phyloP scores from a whole-genome alignment of 2,797 vertebrate genomes.

The Sarcophilus harrisii region DNA sequence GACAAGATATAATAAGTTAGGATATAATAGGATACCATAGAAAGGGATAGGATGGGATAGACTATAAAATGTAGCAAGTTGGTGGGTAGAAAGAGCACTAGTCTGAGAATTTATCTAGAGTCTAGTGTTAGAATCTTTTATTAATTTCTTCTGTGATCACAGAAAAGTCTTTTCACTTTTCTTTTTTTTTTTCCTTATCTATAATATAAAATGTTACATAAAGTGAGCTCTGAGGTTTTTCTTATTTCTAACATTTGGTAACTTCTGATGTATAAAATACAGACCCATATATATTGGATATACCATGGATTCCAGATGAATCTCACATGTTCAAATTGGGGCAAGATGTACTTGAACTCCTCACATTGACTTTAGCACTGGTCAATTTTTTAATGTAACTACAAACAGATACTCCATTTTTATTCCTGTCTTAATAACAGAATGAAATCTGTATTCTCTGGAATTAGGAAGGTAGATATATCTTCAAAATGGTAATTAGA shows the following conservation, averaged over 20 bases:
- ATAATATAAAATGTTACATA: neutral
- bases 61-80: neutral
- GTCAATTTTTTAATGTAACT: neutral
- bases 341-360: neutral
- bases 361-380: neutral
- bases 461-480: neutral
- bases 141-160: neutral
- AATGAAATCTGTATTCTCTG: neutral
- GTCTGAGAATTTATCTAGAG: neutral
- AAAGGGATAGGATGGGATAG: neutral
- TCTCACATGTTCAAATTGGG: neutral
- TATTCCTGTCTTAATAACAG: neutral
- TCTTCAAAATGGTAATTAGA: neutral
- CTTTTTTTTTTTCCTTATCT: neutral
- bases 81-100: neutral
- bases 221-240: neutral
- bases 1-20: no score
- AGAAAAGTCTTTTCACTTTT: neutral
- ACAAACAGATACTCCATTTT: neutral
- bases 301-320: neutral
- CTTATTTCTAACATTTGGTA: neutral
- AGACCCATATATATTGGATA: neutral
- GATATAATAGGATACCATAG: no score
- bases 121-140: neutral
- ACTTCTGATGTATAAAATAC: neutral